Base-by-base conservation (phyloP, 2,888 invertebrate genomes). In the Drosophila kokeensis region DNA sequence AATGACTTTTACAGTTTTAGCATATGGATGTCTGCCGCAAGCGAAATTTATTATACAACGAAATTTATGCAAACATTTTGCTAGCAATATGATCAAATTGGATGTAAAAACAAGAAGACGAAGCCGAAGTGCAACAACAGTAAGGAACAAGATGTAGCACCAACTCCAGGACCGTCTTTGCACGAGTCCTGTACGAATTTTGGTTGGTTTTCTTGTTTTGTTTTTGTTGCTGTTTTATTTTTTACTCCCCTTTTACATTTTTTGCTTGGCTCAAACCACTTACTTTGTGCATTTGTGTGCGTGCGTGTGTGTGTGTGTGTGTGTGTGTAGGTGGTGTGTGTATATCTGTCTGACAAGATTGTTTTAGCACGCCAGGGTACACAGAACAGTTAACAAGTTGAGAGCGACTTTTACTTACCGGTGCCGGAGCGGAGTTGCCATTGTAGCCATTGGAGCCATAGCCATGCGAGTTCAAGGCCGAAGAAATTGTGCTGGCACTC, bases 401-500 rank as follows among this genome's bases (percentile, higher is more conserved):
- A 38, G 27, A 11, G 34, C 5, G 40, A 24, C 29, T 66, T 72
- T 58, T 49, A 89, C 93, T 92, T 89, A 93, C 92, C 90, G 91
- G 91, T 76, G 91, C 90, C 66, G 90, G 87, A 50, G 90, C 81
- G 53, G 91, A 82, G 80, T 72, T 89, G 15, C 30, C 57, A 24
- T 57, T 57, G 71, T 89, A 93, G 67, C 94, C 91, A 67, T 94
- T 92, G 88, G 89, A 90, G 73, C 76, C 74, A 50, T 87, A 92
- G 65, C 93, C 93, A 60, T 94, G 94, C 69, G 92, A 93, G 73
- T 94, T 94, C 81, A 97, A 94, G 66, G 96, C 96, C 68, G 97
- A 95, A 68, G 96, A 96, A 89, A 97, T 97, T 58, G 96, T 95
- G 90, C 95, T 95, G 76, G 95, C 95, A 76, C 97, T 96, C 87